phyloP scores from a whole-genome alignment of 1,140 invertebrate species.

The Brachionus sp. region DNA sequence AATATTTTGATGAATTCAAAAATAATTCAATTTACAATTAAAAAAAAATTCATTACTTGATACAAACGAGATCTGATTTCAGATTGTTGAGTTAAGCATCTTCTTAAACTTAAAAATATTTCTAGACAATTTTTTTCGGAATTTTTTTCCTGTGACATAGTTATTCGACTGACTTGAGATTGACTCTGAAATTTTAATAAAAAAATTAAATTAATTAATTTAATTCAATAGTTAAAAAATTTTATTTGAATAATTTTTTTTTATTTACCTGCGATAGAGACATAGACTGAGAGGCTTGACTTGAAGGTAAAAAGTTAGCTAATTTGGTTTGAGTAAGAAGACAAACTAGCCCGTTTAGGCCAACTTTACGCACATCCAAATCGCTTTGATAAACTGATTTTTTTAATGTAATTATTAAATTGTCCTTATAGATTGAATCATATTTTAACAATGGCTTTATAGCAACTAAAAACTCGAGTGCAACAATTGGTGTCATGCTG shows the following conservation, averaged over 20 bases:
- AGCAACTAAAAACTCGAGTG: conserved; percentile 10
- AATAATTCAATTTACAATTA: too few species aligned
- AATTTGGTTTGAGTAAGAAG: conserved; percentile 20
- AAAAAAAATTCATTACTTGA: not conserved
- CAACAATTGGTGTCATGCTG: conserved; percentile 16
- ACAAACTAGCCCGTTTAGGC: conserved; percentile 42
- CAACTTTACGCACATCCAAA: conserved; percentile 35
- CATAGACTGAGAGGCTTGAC: conserved; percentile 44
- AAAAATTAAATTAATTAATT: too few species aligned
- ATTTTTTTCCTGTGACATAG: conserved; percentile 26
- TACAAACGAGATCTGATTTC: conserved; percentile 39
- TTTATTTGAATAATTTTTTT: too few species aligned
- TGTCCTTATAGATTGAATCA: conserved; percentile 32
- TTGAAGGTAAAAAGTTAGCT: conserved; percentile 25
- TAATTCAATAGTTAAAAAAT: too few species aligned
- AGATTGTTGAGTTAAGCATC: conserved; percentile 24
- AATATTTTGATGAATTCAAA: too few species aligned
- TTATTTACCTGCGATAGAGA: conserved; percentile 12
- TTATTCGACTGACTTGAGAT: conserved; percentile 37
- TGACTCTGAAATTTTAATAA: not conserved
- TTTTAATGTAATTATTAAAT: conserved; percentile 17
- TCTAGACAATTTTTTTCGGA: conserved; percentile 43
- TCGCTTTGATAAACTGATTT: conserved; percentile 40
- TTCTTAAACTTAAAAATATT: conserved; percentile 44
- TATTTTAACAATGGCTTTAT: conserved; percentile 41